Percentiles rank a stretch among this genome's conserved stretches.
These are phyloP conservation scores for Hippocampus abdominalis DNA, from an alignment of 2,113 vertebrate species.

Conservation along the genomic window DNA sequence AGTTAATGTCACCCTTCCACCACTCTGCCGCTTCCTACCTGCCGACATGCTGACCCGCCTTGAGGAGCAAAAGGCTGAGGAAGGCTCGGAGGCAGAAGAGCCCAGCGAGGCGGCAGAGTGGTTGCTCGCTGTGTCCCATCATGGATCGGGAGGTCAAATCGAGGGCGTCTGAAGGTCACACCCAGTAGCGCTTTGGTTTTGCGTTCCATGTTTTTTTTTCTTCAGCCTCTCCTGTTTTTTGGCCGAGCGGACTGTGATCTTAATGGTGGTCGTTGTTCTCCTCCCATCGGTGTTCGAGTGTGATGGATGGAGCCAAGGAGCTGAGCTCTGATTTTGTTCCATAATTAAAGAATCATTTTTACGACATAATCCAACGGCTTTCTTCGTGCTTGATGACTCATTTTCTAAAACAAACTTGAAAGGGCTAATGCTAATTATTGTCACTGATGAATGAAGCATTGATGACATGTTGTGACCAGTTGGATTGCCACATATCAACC, in stretches of 20 bases:
- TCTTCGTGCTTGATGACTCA: neutral
- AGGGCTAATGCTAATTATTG: neutral
- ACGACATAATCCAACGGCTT: slow-evolving; percentile 44
- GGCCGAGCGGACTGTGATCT: slow-evolving; percentile 80
- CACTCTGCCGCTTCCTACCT: slow-evolving; percentile 37
- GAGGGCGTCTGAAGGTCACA: slow-evolving; percentile 48
- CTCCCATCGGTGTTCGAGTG: slow-evolving; percentile 74
- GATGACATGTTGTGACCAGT: neutral
- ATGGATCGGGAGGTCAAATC: slow-evolving; percentile 32
- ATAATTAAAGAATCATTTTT: slow-evolving; percentile 78
- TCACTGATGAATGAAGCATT: neutral
- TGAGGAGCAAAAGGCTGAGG: slow-evolving; percentile 17
- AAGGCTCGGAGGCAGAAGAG: slow-evolving; percentile 45
- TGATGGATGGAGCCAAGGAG: slow-evolving; percentile 75
- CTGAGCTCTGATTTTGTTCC: slow-evolving; percentile 81
- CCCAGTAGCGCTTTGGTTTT: slow-evolving; percentile 67
- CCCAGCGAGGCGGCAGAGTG: slow-evolving; percentile 47
- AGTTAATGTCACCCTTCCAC: slow-evolving; percentile 26
- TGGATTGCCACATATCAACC: neutral
- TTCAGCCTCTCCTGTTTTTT: slow-evolving; percentile 78
- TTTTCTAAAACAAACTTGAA: neutral
- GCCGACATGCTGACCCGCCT: slow-evolving; percentile 23
- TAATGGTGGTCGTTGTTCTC: slow-evolving; percentile 68
- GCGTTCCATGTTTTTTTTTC: slow-evolving; percentile 71
- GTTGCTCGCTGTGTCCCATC: slow-evolving; percentile 27